phyloP scores from a whole-genome alignment of 2,113 vertebrate species.

The Hucho hucho region DNA sequence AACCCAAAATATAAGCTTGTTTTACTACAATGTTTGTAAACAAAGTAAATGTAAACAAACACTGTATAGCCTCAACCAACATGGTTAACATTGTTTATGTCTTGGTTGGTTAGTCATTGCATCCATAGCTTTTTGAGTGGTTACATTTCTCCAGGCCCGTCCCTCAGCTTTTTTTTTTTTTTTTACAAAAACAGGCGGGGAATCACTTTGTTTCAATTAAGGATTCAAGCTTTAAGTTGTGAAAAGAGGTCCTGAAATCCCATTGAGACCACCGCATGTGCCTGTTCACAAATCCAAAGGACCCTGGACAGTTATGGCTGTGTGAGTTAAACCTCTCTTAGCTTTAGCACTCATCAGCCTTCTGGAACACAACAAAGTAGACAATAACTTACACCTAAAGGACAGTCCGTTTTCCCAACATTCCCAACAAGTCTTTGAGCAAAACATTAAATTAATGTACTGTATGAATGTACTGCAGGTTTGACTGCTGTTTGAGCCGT shows the following conservation, averaged over 20 bases:
- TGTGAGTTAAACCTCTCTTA: not conserved
- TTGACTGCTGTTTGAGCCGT: constrained; percentile 3
- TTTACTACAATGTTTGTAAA: too few species aligned
- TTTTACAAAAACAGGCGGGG: too few species aligned
- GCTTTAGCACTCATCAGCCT: not conserved
- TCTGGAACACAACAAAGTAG: not conserved
- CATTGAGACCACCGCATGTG: constrained; percentile 18
- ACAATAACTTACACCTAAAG: constrained; percentile 9
- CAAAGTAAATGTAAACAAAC: too few species aligned
- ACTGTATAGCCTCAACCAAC: too few species aligned
- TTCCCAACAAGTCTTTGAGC: constrained; percentile 5
- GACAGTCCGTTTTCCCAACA: not conserved
- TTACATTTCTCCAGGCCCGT: too few species aligned
- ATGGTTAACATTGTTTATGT: too few species aligned
- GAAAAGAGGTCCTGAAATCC: not conserved
- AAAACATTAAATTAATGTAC: constrained; percentile 49
- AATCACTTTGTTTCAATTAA: too few species aligned
- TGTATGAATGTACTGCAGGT: constrained; percentile 50
- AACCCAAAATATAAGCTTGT: too few species aligned
- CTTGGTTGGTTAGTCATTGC: too few species aligned
- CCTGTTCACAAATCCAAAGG: constrained; percentile 37
- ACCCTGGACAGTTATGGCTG: constrained; percentile 3
- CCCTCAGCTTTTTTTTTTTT: too few species aligned
- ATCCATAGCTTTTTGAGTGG: too few species aligned
- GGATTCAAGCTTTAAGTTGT: too few species aligned